phyloP scores from a whole-genome alignment of 1,140 invertebrate species.

The Formica selysi region DNA sequence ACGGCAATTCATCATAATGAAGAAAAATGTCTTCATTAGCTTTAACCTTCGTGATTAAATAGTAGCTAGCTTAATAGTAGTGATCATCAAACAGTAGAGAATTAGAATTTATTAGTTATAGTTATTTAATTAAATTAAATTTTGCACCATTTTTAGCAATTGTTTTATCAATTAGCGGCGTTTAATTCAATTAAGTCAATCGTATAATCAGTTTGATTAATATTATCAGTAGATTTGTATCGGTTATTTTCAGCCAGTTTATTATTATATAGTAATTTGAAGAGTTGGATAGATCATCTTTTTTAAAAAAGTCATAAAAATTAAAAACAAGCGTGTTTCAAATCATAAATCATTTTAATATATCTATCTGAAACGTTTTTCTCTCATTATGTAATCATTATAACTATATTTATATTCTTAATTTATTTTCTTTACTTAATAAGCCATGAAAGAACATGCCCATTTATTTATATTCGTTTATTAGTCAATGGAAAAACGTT shows the following conservation, averaged over 20 bases:
- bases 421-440: not conserved
- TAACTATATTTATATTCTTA: not conserved
- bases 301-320: too few relatives aligned
- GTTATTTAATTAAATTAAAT: not conserved
- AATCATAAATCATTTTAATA: too few relatives aligned
- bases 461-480: not conserved
- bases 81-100: not conserved
- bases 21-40: constrained; percentile 32
- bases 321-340: too few relatives aligned
- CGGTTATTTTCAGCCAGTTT: not conserved
- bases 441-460: not conserved
- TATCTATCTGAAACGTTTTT: too few relatives aligned
- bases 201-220: not conserved
- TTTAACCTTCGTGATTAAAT: constrained; percentile 35
- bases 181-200: not conserved
- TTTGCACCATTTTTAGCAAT: not conserved
- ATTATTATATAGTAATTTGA: not conserved
- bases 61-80: constrained; percentile 1
- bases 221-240: not conserved
- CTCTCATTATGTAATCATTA: too few relatives aligned
- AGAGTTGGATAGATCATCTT: too few relatives aligned
- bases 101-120: constrained; percentile 5
- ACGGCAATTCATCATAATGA: constrained; percentile 6
- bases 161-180: not conserved
- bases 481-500: not conserved